A percentile compares a stretch with the other conserved stretches of the same genome.
phyloP scores from a whole-genome alignment of 2,888 invertebrate species.

The Heterodera filipjevi region DNA sequence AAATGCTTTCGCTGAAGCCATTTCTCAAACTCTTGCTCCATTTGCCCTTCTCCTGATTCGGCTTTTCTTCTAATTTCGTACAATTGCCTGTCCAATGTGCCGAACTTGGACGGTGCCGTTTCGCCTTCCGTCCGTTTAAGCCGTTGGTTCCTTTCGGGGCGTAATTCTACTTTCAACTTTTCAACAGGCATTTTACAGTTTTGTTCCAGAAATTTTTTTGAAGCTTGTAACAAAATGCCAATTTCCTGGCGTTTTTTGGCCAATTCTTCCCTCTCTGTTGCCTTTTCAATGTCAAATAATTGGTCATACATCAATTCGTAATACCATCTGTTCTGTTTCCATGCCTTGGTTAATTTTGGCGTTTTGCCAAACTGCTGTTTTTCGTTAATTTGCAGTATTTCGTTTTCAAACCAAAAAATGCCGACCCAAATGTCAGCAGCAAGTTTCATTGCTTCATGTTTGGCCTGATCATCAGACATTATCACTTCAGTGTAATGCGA shows the following conservation, averaged over 20 bases:
- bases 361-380: background rate
- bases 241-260: background rate
- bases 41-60: background rate
- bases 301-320: conserved; percentile 1
- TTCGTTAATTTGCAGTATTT: background rate
- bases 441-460: background rate
- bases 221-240: background rate
- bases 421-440: background rate
- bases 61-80: conserved; percentile 3
- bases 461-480: background rate
- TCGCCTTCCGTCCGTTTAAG: background rate
- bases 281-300: conserved; percentile 1
- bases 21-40: background rate
- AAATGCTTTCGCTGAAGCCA: background rate
- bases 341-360: background rate
- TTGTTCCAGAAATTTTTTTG: background rate
- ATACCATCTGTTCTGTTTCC: background rate
- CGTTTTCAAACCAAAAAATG: background rate
- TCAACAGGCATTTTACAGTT: background rate
- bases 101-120: background rate
- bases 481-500: background rate
- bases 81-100: conserved; percentile 1
- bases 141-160: background rate
- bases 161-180: background rate
- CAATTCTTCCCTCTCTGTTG: background rate